Evolutionary conservation across 2,888 invertebrate genomes (phyloP), one percentile per base, ranked within the genome.

Genomic region (Eugnorisma glareosa): DNA sequence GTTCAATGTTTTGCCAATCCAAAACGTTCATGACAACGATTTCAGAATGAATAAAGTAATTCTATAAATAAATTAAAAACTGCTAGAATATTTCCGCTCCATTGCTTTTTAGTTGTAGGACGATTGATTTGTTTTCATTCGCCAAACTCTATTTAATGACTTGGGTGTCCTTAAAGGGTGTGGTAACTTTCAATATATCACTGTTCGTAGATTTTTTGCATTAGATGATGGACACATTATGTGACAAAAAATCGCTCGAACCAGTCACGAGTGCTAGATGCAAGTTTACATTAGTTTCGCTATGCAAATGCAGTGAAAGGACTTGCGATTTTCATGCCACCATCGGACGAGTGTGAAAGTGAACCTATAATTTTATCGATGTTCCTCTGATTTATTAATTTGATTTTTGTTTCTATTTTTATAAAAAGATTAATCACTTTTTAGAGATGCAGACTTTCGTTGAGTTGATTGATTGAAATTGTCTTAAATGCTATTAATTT

Each of bases 241-340:
- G 51, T 73, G 84, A 85, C 73, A 88, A 87, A 87, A 86, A 87
- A 71, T 82, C 51, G n/a, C 57, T 61, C 21, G 63, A 82, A 82
- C 79, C 74, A 77, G 81, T 82, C 76, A 83, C 77, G 75, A 84
- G 64, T 71, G 67, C 68, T 77, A 86, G 68, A 85, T 77, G 84
- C 85, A 82, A 81, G 64, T 40, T n/a, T 73, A 84, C 68, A 84
- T 86, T 84, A 84, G 87, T 87, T 84, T 88, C 87, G 81, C 87
- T 92, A 93, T 93, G 92, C 90, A 90, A 92, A 93, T 91, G 79
- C 76, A 90, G 92, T 92, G 93, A 93, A 92, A 93, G 92, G 92
- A 83, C 81, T 82, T 82, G 79, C 73, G 67, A 84, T 88, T 89
- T 90, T 87, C 74, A 82, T 81, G 79, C 80, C 74, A 78, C 80